Percentiles rank a stretch among this genome's conserved stretches.
Conservation (phyloP, 2,113 vertebrate species). For the human region GRCh38 chr4:162806001-162806500, state of each 20-base stretch:
- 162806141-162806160: not conserved
- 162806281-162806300: not conserved
- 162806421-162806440: not conserved
- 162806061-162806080: not conserved
- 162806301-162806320: not conserved
- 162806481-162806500: not conserved
- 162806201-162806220: not conserved
- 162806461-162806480: not conserved
- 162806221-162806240: not conserved
- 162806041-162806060: not conserved
- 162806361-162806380: not conserved
- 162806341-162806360: not conserved
- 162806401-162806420: not conserved
- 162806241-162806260: not conserved
- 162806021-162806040: not conserved
- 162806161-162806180: not conserved
- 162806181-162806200: not conserved
- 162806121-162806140: not conserved
- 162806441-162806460: not conserved
- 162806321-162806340: not conserved
- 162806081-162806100: not conserved
- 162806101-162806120: not conserved
- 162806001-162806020: not conserved
- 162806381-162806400: not conserved
- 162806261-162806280: not conserved